A percentile compares a stretch with the other conserved stretches of the same genome.
These are phyloP conservation scores for Pygocentrus nattereri DNA, from an alignment of 2,797 vertebrate species.

Conservation along the genomic window DNA sequence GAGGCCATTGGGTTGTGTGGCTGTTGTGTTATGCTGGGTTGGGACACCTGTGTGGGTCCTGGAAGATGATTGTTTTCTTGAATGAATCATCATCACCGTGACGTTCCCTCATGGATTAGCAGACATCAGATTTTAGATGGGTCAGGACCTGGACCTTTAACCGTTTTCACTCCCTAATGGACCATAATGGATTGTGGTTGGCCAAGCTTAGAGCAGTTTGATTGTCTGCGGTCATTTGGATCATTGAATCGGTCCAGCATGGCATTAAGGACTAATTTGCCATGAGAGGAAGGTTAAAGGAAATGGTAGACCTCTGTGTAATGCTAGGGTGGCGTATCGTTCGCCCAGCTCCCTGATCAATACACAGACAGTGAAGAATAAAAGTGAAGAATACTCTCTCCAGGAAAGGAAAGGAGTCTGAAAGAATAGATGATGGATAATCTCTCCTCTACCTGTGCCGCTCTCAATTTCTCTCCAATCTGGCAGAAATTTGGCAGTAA, in stretches of 20 bases:
- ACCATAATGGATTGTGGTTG: slow-evolving; percentile 17
- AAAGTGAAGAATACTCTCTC: slow-evolving; percentile 17
- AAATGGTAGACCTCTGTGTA: slow-evolving; percentile 24
- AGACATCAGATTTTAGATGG: not conserved
- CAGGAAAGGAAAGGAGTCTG: slow-evolving; percentile 4
- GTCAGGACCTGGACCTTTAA: not conserved
- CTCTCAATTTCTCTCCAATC: not conserved
- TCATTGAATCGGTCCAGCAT: slow-evolving; percentile 30
- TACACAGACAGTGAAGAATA: slow-evolving; percentile 16
- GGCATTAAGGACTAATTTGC: slow-evolving; percentile 16
- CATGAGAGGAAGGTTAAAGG: not conserved
- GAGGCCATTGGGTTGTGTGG: not conserved
- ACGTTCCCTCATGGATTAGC: not conserved
- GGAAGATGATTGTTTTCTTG: not conserved
- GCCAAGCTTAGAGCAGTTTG: slow-evolving; percentile 20
- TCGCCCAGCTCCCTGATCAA: slow-evolving; percentile 34
- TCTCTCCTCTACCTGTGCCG: not conserved
- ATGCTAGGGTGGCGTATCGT: slow-evolving; percentile 21
- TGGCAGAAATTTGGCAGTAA: not conserved
- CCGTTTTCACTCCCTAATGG: not conserved
- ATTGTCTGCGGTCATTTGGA: slow-evolving; percentile 3
- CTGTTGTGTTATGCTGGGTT: not conserved
- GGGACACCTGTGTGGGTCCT: not conserved
- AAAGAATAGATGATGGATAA: too few relatives aligned
- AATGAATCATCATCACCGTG: not conserved